Conservation (phyloP, 2,888 invertebrate species). For the Bruchidius siliquastri region DNA sequence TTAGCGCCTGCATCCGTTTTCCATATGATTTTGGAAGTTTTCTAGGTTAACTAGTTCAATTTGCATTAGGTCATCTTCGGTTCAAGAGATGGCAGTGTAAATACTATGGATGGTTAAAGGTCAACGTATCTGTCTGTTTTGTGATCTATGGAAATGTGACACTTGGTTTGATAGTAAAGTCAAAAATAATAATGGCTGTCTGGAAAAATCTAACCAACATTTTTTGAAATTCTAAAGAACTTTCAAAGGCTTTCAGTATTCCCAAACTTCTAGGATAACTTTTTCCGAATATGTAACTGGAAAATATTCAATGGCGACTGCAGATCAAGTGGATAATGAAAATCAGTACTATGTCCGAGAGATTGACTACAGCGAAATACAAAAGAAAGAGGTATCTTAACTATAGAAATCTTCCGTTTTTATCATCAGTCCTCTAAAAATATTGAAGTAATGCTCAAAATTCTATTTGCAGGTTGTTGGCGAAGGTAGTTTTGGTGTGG, state of each 20-base stretch:
- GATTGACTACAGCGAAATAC: constrained; percentile 73
- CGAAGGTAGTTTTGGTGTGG: constrained; percentile 92
- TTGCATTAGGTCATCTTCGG: too few species aligned
- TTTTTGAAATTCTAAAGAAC: constrained; percentile 6
- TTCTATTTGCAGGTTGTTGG: constrained; percentile 68
- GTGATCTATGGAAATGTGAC: too few species aligned
- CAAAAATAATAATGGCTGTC: not conserved
- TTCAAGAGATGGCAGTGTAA: too few species aligned
- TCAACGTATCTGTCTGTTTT: too few species aligned
- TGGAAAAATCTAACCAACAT: constrained; percentile 16
- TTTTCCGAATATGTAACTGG: constrained; percentile 30
- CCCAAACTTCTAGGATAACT: not conserved
- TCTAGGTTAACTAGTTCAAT: too few species aligned
- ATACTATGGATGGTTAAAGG: too few species aligned
- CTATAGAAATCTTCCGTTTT: not conserved
- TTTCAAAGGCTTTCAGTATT: constrained; percentile 17
- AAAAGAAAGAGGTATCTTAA: constrained; percentile 60
- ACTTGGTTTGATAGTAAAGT: too few species aligned
- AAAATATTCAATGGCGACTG: constrained; percentile 40
- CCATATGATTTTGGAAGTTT: too few species aligned
- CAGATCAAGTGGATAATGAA: constrained; percentile 35
- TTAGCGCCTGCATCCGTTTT: too few species aligned
- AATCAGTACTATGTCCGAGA: constrained; percentile 64
- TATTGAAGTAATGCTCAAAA: not conserved
- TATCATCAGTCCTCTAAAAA: not conserved